Evolutionary conservation across 2,888 invertebrate genomes (phyloP), one percentile per base, ranked within the genome.

Genomic region (Chouioia cunea): DNA sequence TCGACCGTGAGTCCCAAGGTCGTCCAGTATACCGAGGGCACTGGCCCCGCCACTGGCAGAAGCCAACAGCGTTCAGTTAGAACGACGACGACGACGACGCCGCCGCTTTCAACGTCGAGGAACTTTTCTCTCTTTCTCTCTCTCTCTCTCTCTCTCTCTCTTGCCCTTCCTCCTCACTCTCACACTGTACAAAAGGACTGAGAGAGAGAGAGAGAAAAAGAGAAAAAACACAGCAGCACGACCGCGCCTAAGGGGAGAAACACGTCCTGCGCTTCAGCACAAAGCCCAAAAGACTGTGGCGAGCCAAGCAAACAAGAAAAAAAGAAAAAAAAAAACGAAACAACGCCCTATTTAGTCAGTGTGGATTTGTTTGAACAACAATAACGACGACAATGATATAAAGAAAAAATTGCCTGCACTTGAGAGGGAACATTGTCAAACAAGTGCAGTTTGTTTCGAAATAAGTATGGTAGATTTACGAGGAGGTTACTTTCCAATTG

Each of bases 1-100:
- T 70, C 65, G 62, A 52, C 73, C 73, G 23, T 66, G 73, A 73
- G 70, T 43, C 66, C 80, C 83, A 83, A 85, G 84, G 84, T 85
- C 83, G 82, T 82, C 85, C 80, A 75, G 84, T 84, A 76, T 76
- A 80, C 78, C 76, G 77, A 77, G 79, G 82, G 79, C 83, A 83
- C 80, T 84, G 83, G 82, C 83, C 83, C 81, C 78, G 74, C 74
- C 69, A 53, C n/a, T n/a, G 36, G 23, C 62, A 16, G 16, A 50
- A 50, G 50, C 50, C 50, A n/a, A n/a, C n/a, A n/a, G n/a, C n/a
- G n/a, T n/a, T n/a, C n/a, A n/a, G n/a, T n/a, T n/a, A n/a, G n/a
- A n/a, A n/a, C n/a, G n/a, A n/a, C n/a, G n/a, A n/a, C n/a, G n/a
- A n/a, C n/a, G n/a, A n/a, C n/a, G n/a, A n/a, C n/a, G n/a, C n/a